These are phyloP conservation scores for Himalopsyche japonica DNA, from an alignment of 2,888 invertebrate genomes.

Conservation along the genomic window DNA sequence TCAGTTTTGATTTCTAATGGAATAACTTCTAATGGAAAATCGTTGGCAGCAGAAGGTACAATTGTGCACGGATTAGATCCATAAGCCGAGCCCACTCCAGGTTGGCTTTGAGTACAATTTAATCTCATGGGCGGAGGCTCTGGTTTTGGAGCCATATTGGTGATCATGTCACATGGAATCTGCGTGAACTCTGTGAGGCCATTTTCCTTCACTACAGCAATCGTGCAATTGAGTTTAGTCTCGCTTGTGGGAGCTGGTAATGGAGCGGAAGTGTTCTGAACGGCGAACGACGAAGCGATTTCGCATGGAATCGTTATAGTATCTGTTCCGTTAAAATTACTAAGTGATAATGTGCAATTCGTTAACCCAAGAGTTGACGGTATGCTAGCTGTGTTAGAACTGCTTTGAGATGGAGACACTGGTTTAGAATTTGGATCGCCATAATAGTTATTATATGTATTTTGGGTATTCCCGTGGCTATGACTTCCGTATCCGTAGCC, in stretches of 20 bases:
- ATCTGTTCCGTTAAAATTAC: conserved; percentile 51
- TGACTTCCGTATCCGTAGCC: neutral
- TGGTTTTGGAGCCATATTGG: conserved; percentile 45
- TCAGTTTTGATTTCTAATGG: neutral
- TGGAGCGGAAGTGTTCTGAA: neutral
- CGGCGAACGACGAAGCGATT: conserved; percentile 56
- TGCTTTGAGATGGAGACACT: conserved; percentile 42
- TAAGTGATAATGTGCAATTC: conserved; percentile 56
- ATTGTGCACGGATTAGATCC: conserved; percentile 10
- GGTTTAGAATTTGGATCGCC: conserved; percentile 54
- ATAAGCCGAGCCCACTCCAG: neutral
- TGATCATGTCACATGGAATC: conserved; percentile 56
- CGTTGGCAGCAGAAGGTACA: neutral
- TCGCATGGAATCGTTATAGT: conserved; percentile 57
- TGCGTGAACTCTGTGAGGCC: conserved; percentile 54
- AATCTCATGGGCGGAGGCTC: conserved; percentile 1
- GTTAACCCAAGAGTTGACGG: conserved; percentile 48
- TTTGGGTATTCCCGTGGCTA: conserved; percentile 53
- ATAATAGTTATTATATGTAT: conserved; percentile 57
- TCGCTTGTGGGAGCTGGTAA: conserved; percentile 43
- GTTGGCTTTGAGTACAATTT: conserved; percentile 3
- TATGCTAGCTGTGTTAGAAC: neutral
- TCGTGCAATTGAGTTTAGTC: conserved; percentile 49
- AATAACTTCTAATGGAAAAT: neutral
- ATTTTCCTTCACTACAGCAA: conserved; percentile 54